A percentile compares a stretch with the other conserved stretches of the same genome.
These are phyloP conservation scores for Nycticebus coucang DNA, from an alignment of 2,113 vertebrate species.

Conservation along the genomic window DNA sequence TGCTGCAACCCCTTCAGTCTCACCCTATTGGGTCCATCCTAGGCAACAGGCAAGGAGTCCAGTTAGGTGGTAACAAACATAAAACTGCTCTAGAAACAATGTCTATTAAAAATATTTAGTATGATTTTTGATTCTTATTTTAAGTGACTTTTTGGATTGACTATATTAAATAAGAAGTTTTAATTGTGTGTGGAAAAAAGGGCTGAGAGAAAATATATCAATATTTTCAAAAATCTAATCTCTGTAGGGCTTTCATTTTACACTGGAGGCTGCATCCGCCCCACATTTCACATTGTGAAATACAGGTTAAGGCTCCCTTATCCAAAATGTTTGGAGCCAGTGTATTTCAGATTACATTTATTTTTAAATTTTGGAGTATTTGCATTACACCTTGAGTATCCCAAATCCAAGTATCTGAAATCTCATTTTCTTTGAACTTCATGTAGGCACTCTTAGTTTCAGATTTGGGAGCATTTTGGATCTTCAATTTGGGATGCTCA, in stretches of 20 bases:
- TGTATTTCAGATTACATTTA: background rate
- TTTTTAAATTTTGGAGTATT: background rate
- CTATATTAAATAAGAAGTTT: background rate
- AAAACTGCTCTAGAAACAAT: slow-evolving; percentile 18
- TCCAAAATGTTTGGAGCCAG: background rate
- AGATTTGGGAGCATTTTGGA: background rate
- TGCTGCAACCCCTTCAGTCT: too few species aligned
- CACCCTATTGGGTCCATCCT: too few species aligned
- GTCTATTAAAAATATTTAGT: slow-evolving; percentile 16
- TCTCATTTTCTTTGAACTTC: background rate
- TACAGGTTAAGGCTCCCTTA: background rate
- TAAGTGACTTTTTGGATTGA: background rate
- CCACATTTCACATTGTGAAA: background rate
- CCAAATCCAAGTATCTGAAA: background rate
- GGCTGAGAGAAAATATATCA: background rate
- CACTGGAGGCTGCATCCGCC: too few species aligned
- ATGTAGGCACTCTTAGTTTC: background rate
- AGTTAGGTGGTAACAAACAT: background rate
- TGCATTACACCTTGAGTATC: background rate
- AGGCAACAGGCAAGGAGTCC: too few species aligned
- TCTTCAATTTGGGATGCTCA: background rate
- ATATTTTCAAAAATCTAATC: background rate
- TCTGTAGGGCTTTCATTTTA: background rate
- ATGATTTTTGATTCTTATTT: slow-evolving; percentile 17
- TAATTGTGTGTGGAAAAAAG: background rate